Conservation (phyloP, 2,113 vertebrate genomes). For the Chionodraco myersi region DNA sequence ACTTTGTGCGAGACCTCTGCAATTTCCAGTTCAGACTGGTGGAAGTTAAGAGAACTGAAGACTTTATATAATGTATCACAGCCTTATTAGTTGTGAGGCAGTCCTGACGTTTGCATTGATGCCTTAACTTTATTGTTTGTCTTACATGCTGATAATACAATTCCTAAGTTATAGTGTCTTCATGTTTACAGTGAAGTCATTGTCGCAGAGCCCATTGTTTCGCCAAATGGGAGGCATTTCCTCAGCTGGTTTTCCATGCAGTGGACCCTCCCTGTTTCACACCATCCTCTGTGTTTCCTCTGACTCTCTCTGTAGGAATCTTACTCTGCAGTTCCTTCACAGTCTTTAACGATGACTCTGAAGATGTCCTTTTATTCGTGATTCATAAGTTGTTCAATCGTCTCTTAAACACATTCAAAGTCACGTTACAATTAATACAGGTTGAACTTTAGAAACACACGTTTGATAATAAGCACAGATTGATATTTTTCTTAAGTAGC, state of each 20-base stretch:
- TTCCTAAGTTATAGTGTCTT: not conserved
- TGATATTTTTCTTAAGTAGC: not conserved
- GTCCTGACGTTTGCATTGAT: not conserved
- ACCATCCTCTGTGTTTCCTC: constrained; percentile 10
- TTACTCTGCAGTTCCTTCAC: not conserved
- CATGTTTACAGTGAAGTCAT: not conserved
- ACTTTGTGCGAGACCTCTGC: not conserved
- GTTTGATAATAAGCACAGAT: not conserved
- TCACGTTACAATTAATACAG: not conserved
- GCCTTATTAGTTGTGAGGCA: not conserved
- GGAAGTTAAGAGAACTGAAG: not conserved
- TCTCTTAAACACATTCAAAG: not conserved
- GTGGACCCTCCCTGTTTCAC: constrained; percentile 33
- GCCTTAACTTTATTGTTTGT: not conserved
- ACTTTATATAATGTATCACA: not conserved
- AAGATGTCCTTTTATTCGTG: not conserved
- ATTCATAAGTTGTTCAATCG: not conserved
- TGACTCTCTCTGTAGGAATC: not conserved
- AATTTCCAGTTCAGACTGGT: not conserved
- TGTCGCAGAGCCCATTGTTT: constrained; percentile 55
- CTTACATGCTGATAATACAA: not conserved
- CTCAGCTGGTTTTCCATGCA: constrained; percentile 50
- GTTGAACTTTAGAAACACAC: not conserved
- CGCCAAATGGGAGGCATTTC: constrained; percentile 62
- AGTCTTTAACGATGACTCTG: not conserved